Percentiles rank a stretch among this genome's conserved stretches.
These are phyloP conservation scores for Lacanobia oleracea DNA, from an alignment of 2,888 invertebrate genomes.

Conservation along the genomic window DNA sequence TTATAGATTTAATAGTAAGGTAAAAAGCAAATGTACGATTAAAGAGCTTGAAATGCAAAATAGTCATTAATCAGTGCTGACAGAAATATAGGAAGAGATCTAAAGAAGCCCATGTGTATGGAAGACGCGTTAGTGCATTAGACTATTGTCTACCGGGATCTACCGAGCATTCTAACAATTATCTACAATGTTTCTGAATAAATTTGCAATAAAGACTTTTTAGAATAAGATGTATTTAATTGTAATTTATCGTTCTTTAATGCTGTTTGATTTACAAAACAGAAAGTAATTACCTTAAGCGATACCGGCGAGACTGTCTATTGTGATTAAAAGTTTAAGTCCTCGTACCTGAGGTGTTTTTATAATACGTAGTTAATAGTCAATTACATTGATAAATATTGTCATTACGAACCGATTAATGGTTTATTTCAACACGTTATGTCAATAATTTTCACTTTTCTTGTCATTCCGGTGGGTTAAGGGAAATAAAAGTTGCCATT, in stretches of 20 bases:
- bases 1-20: too few species aligned
- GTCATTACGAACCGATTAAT: constrained; percentile 14
- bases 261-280: neutral
- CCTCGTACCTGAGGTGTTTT: constrained; percentile 2
- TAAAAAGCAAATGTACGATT: neutral
- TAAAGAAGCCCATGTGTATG: neutral
- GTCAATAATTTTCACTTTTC: constrained; percentile 40
- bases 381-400: neutral
- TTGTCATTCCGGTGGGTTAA: constrained; percentile 41
- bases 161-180: neutral
- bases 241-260: neutral
- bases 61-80: neutral
- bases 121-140: neutral
- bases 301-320: neutral
- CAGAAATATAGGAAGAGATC: neutral
- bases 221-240: neutral
- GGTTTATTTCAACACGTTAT: constrained; percentile 19
- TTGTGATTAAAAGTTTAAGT: neutral
- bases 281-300: neutral
- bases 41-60: constrained; percentile 1
- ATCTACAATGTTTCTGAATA: neutral
- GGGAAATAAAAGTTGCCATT: constrained; percentile 44
- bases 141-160: neutral
- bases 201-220: constrained; percentile 13
- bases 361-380: constrained; percentile 1